Evolutionary conservation across 2,113 vertebrate species (phyloP).

Genomic region (Mobula hypostoma): DNA sequence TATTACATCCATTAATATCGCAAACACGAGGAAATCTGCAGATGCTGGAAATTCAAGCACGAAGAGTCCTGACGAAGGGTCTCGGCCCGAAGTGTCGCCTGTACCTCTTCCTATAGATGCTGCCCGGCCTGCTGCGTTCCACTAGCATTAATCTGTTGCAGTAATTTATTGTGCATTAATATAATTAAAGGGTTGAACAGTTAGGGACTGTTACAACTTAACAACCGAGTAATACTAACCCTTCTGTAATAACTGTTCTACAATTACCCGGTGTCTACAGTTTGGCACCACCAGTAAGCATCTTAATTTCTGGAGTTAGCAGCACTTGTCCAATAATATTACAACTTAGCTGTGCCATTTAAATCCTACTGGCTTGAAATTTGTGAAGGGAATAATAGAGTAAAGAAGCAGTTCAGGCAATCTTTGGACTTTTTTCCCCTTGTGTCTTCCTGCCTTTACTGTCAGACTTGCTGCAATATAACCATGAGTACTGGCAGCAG

Average conservation of each 20-base stretch:
- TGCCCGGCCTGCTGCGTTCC: too few species aligned
- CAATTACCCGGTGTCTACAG: not conserved
- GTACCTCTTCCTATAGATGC: too few species aligned
- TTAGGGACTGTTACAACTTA: not conserved
- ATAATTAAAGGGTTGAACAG: not conserved
- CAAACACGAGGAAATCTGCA: too few species aligned
- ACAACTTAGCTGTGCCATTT: not conserved
- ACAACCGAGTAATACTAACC: not conserved
- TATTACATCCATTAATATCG: not conserved
- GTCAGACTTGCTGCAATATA: too few species aligned
- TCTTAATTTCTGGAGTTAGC: not conserved
- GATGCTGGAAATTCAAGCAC: too few species aligned
- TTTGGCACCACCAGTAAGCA: not conserved
- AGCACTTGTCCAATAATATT: not conserved
- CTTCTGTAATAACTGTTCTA: not conserved
- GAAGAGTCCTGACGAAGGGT: too few species aligned
- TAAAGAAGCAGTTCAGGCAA: too few species aligned
- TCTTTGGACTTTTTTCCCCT: too few species aligned
- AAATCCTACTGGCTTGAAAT: not conserved
- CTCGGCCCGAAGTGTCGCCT: too few species aligned
- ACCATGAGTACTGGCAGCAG: too few species aligned
- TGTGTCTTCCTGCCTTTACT: too few species aligned
- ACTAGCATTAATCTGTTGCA: not conserved
- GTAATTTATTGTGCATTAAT: constrained; percentile 7
- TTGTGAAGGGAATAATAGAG: too few species aligned